A percentile compares a stretch with the other conserved stretches of the same genome.
phyloP scores from a whole-genome alignment of 2,888 invertebrate species.

The Athalia circularis region DNA sequence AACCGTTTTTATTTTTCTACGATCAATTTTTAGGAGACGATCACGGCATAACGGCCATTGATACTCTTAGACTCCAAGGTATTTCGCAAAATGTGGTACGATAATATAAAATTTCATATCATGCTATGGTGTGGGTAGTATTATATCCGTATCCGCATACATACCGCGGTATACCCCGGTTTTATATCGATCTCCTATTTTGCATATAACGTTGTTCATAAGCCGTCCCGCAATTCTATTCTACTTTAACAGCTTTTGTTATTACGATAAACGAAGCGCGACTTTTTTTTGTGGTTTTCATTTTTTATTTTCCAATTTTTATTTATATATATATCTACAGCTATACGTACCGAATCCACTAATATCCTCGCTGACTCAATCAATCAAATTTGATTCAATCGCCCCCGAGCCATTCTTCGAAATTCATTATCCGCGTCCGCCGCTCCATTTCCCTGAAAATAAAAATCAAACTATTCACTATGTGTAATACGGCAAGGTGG shows the following conservation, averaged over 20 bases:
- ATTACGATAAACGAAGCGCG: slow-evolving; percentile 11
- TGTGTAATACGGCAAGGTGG: neutral
- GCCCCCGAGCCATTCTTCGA: neutral
- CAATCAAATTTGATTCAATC: neutral
- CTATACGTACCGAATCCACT: neutral
- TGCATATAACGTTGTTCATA: slow-evolving; percentile 20
- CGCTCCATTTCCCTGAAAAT: neutral
- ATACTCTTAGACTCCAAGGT: slow-evolving; percentile 11
- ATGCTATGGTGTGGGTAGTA: too few species aligned
- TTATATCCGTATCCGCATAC: too few species aligned
- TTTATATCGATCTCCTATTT: slow-evolving; percentile 27
- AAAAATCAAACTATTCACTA: neutral
- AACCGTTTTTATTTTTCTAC: neutral
- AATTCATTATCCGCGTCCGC: slow-evolving; percentile 3
- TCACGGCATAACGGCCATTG: slow-evolving; percentile 18
- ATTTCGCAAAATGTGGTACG: slow-evolving; percentile 3
- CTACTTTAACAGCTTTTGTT: slow-evolving; percentile 4
- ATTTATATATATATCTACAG: neutral
- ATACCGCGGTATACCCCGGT: neutral
- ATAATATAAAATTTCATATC: slow-evolving; percentile 36
- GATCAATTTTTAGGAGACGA: slow-evolving; percentile 27
- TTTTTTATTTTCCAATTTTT: neutral
- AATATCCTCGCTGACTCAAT: slow-evolving; percentile 4
- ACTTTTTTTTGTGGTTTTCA: neutral
- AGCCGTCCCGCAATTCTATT: slow-evolving; percentile 16